Conservation (phyloP, 2,113 vertebrate genomes). For the Python bivittatus region DNA sequence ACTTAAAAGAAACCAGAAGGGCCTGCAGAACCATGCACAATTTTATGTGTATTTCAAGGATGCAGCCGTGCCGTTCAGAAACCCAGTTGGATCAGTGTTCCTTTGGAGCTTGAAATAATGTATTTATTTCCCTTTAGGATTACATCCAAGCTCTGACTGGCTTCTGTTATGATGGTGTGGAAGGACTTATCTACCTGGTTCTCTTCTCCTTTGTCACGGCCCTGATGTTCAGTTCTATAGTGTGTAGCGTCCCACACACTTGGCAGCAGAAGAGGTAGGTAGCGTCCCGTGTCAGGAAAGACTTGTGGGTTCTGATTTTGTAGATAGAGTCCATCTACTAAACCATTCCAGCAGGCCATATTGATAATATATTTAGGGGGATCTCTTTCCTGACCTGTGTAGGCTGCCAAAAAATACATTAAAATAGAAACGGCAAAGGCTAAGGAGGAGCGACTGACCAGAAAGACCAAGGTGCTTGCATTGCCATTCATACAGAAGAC, state of each 20-base stretch:
- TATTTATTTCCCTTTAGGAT: constrained; percentile 78
- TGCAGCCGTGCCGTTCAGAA: rapidly evolving
- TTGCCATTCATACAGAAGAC: background rate
- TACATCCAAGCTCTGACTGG: constrained; percentile 92
- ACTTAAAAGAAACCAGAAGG: background rate
- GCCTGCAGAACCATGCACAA: background rate
- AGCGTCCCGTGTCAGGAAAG: background rate
- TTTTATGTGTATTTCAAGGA: background rate
- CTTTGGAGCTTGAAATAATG: constrained; percentile 34
- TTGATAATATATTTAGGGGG: background rate
- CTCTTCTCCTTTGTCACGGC: constrained; percentile 96
- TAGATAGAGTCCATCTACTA: background rate
- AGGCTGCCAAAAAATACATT: background rate
- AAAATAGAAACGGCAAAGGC: background rate
- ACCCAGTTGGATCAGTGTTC: background rate
- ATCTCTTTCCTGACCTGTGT: background rate
- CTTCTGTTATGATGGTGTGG: constrained; percentile 94
- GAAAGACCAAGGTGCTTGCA: background rate
- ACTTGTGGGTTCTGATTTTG: background rate
- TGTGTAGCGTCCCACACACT: constrained; percentile 95
- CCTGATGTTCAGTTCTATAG: constrained; percentile 96
- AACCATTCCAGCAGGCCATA: background rate
- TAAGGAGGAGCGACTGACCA: background rate
- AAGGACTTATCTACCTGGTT: constrained; percentile 96
- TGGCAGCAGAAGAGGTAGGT: constrained; percentile 90